phyloP scores from a whole-genome alignment of 37 sponge, comb jelly and placozoan species.

The Spongilla lacustris region DNA sequence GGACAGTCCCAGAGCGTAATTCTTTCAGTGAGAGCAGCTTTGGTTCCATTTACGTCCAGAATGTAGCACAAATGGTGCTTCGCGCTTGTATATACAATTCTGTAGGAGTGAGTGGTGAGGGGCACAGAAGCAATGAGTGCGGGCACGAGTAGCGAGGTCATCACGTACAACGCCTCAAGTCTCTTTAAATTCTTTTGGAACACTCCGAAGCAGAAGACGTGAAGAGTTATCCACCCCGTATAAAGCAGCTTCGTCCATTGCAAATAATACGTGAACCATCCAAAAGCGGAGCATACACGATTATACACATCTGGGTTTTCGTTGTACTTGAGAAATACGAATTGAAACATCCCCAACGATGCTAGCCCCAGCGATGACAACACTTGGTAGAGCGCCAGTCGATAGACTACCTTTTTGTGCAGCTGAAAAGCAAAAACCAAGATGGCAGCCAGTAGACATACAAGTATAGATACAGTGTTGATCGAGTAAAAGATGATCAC shows the following conservation, averaged over 20 bases:
- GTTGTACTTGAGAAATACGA: neutral
- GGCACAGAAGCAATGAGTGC: neutral
- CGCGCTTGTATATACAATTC: neutral
- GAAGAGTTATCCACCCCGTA: neutral
- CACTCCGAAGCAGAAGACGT: neutral
- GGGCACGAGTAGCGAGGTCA: neutral
- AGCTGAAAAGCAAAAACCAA: neutral
- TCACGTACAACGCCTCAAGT: neutral
- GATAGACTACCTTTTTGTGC: neutral
- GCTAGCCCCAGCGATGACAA: neutral
- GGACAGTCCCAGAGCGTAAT: neutral
- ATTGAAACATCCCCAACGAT: neutral
- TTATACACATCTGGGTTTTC: neutral
- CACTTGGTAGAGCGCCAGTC: neutral
- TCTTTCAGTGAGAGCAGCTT: neutral
- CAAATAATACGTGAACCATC: neutral
- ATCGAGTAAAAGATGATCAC: neutral
- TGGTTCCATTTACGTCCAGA: neutral
- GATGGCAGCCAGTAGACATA: neutral
- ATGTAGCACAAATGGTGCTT: neutral
- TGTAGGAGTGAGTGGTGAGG: neutral
- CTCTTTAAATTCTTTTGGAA: neutral
- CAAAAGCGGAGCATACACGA: neutral
- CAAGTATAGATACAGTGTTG: neutral
- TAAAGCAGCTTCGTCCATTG: neutral